Evolutionary conservation across 2,797 vertebrate genomes (phyloP).

Genomic region (Sebastes matsubarae): DNA sequence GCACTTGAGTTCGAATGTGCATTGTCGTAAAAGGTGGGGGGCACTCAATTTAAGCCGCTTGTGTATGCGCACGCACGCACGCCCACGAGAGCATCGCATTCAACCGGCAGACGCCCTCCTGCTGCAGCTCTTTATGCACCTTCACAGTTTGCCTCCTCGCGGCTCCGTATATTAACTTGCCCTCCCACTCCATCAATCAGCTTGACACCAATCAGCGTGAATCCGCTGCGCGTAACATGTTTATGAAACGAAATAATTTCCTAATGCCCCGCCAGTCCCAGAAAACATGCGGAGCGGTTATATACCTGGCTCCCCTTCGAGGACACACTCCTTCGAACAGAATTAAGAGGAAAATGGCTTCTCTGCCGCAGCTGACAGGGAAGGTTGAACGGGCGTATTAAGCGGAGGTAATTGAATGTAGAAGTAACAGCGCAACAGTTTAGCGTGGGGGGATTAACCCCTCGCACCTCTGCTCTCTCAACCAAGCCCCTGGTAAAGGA

Average conservation of each 20-base stretch:
- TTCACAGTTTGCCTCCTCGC: slow-evolving; percentile 39
- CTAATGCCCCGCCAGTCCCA: slow-evolving; percentile 31
- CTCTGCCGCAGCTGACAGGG: slow-evolving; percentile 34
- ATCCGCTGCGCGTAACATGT: slow-evolving; percentile 53
- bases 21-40: slow-evolving; percentile 27
- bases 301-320: slow-evolving; percentile 37
- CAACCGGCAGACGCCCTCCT: slow-evolving; percentile 2
- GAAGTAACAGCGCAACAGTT: slow-evolving; percentile 63
- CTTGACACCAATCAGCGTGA: slow-evolving; percentile 64
- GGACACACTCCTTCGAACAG: slow-evolving; percentile 50
- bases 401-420: slow-evolving; percentile 78
- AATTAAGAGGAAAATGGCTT: slow-evolving; percentile 63
- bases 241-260: slow-evolving; percentile 61
- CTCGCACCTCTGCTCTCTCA: slow-evolving; percentile 43
- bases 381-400: slow-evolving; percentile 68
- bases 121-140: slow-evolving; percentile 38
- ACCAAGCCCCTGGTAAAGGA: neutral
- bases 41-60: slow-evolving; percentile 24
- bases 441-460: slow-evolving; percentile 60
- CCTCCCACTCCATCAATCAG: slow-evolving; percentile 72
- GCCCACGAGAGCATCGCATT: neutral
- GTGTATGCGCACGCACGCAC: neutral
- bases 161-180: slow-evolving; percentile 64
- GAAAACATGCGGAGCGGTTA: slow-evolving; percentile 53
- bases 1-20: slow-evolving; percentile 38